These are phyloP conservation scores for Anguilla japonica DNA, from an alignment of 2,113 vertebrate genomes.

Conservation along the genomic window DNA sequence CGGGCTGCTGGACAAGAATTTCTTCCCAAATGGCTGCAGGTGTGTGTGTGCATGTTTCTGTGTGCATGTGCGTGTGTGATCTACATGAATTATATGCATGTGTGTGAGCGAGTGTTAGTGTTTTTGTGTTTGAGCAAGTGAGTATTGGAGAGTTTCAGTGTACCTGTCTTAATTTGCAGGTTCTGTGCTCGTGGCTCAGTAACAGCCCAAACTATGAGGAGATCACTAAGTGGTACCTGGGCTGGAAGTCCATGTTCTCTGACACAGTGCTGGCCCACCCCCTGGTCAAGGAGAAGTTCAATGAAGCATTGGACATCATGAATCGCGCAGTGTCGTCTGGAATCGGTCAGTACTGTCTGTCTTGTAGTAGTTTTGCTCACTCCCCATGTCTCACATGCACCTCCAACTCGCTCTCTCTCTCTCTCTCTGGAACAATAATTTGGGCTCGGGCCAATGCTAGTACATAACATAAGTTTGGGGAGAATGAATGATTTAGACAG, in stretches of 20 bases:
- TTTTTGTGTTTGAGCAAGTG: no score
- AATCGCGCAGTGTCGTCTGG: constrained; percentile 92
- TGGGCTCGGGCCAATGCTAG: no score
- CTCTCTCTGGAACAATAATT: no score
- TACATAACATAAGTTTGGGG: no score
- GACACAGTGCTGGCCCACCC: constrained; percentile 87
- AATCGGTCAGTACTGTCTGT: constrained; percentile 73
- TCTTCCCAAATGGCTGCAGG: constrained; percentile 98
- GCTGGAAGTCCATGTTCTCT: constrained; percentile 96
- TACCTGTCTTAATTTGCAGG: constrained; percentile 63
- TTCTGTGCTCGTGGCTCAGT: constrained; percentile 95
- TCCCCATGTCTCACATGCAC: not conserved
- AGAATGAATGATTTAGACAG: no score
- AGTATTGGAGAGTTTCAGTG: not conserved
- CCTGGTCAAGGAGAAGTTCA: constrained; percentile 93
- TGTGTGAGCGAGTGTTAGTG: not conserved
- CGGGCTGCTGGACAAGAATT: constrained; percentile 92
- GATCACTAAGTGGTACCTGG: constrained; percentile 97
- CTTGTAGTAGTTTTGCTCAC: not conserved
- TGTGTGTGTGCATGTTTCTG: constrained; percentile 43
- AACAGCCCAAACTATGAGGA: constrained; percentile 97
- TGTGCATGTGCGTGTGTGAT: not conserved
- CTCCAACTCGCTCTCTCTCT: not conserved
- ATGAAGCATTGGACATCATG: constrained; percentile 96
- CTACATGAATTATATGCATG: not conserved